These are phyloP conservation scores for Dryas iulia DNA, from an alignment of 1,140 invertebrate genomes.

Conservation along the genomic window DNA sequence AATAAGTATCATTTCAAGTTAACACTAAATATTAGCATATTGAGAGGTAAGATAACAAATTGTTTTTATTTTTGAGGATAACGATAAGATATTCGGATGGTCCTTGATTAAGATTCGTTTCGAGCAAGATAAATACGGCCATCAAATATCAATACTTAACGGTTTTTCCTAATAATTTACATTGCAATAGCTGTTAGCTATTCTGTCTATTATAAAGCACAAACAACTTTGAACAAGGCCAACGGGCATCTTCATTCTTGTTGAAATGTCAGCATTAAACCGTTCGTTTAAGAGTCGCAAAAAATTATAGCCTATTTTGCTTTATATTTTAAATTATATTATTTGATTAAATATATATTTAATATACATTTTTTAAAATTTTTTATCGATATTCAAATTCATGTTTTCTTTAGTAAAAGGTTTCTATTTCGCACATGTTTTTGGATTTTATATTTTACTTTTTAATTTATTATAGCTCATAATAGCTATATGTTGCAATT, in stretches of 20 bases:
- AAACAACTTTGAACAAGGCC: slow-evolving; percentile 13
- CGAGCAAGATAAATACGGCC: neutral
- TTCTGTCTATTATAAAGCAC: neutral
- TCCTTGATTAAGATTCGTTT: neutral
- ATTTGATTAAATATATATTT: too few relatives aligned
- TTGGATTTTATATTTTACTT: too few relatives aligned
- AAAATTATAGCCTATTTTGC: neutral
- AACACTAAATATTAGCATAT: neutral
- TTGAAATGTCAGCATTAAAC: neutral
- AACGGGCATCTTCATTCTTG: slow-evolving; percentile 4
- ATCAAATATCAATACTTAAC: neutral
- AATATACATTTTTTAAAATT: too few relatives aligned
- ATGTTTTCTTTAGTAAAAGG: too few relatives aligned
- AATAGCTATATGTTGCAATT: too few relatives aligned
- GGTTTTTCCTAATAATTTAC: slow-evolving; percentile 4
- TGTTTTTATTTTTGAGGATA: neutral
- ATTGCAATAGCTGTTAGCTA: neutral
- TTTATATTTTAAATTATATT: too few relatives aligned
- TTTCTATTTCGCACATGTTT: too few relatives aligned
- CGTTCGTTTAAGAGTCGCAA: neutral
- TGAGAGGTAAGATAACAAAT: neutral
- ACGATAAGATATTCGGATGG: neutral
- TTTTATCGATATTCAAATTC: too few relatives aligned
- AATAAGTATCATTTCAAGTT: neutral
- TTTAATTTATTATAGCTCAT: too few relatives aligned